phyloP scores from a whole-genome alignment of 2,113 vertebrate genomes.

The Ranitomeya imitator region DNA sequence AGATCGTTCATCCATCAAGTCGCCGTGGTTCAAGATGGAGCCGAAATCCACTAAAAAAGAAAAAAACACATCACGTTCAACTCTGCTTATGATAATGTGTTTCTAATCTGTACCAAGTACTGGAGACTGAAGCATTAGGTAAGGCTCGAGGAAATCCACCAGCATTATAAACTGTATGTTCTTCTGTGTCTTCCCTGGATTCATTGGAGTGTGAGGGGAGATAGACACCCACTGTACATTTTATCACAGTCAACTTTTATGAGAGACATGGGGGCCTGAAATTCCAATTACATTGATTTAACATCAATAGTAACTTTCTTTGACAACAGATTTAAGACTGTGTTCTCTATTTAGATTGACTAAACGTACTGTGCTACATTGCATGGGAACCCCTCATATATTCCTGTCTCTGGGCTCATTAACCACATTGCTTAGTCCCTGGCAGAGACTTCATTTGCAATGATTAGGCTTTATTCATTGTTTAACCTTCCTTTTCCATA shows the following conservation, averaged over 20 bases:
- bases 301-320: constrained; percentile 17
- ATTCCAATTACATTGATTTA: constrained; percentile 41
- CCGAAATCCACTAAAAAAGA: too few species aligned
- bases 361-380: constrained; percentile 29
- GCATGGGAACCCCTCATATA: constrained; percentile 13
- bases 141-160: not conserved
- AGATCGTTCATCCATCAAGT: too few species aligned
- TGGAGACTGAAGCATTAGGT: not conserved
- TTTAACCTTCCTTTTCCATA: not conserved
- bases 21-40: too few species aligned
- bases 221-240: not conserved
- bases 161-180: not conserved
- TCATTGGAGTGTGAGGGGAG: not conserved
- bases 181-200: not conserved
- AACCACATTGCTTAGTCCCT: constrained; percentile 27
- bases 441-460: constrained; percentile 7
- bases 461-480: constrained; percentile 26
- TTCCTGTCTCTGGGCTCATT: constrained; percentile 28
- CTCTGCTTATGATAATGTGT: too few species aligned
- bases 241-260: not conserved
- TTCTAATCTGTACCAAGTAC: too few species aligned
- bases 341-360: constrained; percentile 13
- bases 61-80: too few species aligned
- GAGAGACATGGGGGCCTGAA: not conserved
- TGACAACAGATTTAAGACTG: constrained; percentile 33